A percentile compares a stretch with the other conserved stretches of the same genome.
phyloP scores from a whole-genome alignment of 2,888 invertebrate species.

The Macaria liturata region DNA sequence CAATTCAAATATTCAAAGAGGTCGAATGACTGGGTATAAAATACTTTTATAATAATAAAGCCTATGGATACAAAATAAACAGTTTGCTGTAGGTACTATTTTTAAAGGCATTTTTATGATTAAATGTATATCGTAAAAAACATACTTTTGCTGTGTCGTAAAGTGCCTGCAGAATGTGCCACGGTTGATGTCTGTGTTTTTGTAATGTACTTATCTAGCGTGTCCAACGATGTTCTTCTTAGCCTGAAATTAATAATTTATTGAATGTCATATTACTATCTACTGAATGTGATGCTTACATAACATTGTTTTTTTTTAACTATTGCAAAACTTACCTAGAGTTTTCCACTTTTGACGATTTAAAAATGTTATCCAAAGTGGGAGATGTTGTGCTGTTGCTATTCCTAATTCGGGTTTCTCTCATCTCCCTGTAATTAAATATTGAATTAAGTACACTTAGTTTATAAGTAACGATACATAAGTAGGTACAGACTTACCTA shows the following conservation, averaged over 20 bases:
- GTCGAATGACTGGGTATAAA: too few relatives aligned
- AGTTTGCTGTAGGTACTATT: too few relatives aligned
- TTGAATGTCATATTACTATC: too few relatives aligned
- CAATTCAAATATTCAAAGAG: too few relatives aligned
- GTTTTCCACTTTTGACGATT: constrained; percentile 49
- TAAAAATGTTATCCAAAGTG: constrained; percentile 41
- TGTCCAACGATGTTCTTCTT: constrained; percentile 68
- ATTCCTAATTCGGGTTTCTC: constrained; percentile 69
- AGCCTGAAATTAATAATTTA: constrained; percentile 46
- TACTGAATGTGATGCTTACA: too few relatives aligned
- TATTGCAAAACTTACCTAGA: constrained; percentile 44
- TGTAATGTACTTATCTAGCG: constrained; percentile 52
- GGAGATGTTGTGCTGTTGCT: constrained; percentile 49
- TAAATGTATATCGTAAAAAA: too few relatives aligned
- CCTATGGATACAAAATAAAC: too few relatives aligned
- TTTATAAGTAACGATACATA: too few relatives aligned
- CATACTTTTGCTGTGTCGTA: constrained; percentile 60
- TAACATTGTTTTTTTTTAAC: too few relatives aligned
- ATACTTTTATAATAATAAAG: too few relatives aligned
- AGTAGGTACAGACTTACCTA: too few relatives aligned
- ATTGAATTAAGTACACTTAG: background rate
- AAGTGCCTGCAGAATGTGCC: constrained; percentile 73
- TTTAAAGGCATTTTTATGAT: too few relatives aligned
- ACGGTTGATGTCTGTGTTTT: constrained; percentile 55
- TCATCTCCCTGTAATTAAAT: constrained; percentile 64